phyloP scores from a whole-genome alignment of 2,113 vertebrate genomes.

The Girardinichthys multiradiatus region DNA sequence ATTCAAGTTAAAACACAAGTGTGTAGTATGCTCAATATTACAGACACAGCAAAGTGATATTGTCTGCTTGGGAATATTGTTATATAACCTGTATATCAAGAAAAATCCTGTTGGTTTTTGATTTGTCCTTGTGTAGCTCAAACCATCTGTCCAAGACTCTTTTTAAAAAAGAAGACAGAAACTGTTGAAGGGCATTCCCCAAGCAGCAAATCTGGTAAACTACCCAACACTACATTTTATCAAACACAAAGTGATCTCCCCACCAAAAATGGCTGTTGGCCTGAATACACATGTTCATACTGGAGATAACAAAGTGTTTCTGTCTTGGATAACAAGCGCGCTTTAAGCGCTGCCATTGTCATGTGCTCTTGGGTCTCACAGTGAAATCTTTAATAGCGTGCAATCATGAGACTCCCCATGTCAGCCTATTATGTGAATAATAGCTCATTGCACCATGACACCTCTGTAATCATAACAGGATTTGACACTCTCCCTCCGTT shows the following conservation, averaged over 20 bases:
- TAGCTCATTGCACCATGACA: conserved; percentile 29
- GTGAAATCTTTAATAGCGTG: conserved; percentile 28
- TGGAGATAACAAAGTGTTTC: conserved; percentile 63
- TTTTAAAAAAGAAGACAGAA: background rate
- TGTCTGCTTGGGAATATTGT: background rate
- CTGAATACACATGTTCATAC: conserved; percentile 31
- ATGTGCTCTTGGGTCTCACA: conserved; percentile 4
- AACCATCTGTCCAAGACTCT: background rate
- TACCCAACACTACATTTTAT: background rate
- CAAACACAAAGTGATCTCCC: background rate
- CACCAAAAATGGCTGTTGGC: background rate
- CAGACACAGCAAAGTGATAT: background rate
- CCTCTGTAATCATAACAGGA: conserved; percentile 33
- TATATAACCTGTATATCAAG: background rate
- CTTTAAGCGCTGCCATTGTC: conserved; percentile 2
- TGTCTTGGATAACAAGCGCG: conserved; percentile 52
- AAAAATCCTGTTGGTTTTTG: background rate
- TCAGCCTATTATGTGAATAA: conserved; percentile 41
- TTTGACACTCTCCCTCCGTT: background rate
- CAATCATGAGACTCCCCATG: conserved; percentile 33
- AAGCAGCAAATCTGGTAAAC: conserved; percentile 5
- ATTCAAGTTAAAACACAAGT: too few relatives aligned
- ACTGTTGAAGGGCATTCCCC: background rate
- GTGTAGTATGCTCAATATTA: too few relatives aligned
- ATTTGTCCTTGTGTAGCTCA: background rate